Evolutionary conservation across 2,113 vertebrate species (phyloP).

Genomic region (Percina caprodes): DNA sequence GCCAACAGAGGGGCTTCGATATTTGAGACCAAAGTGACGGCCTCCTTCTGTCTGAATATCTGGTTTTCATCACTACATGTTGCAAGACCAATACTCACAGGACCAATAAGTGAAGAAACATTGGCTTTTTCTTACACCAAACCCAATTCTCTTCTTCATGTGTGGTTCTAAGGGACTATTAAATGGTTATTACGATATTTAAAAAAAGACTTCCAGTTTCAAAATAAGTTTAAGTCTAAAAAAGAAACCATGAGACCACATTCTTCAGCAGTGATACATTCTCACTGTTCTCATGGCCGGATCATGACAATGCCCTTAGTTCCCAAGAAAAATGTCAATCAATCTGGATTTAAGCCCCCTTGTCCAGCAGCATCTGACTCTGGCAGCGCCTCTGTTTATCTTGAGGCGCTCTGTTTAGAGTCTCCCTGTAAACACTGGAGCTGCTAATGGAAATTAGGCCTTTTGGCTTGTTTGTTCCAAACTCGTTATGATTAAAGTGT

Average conservation of each 20-base stretch:
- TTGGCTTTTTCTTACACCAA: slow-evolving; percentile 37
- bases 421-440: slow-evolving; percentile 78
- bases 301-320: slow-evolving; percentile 44
- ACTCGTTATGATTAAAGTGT: slow-evolving; percentile 78
- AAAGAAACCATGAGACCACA: not conserved
- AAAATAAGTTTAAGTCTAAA: not conserved
- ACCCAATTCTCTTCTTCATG: slow-evolving; percentile 28
- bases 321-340: slow-evolving; percentile 60
- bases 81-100: slow-evolving; percentile 66
- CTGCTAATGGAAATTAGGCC: slow-evolving; percentile 79
- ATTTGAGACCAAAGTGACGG: slow-evolving; percentile 47
- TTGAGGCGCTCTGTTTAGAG: slow-evolving; percentile 78
- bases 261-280: slow-evolving; percentile 38
- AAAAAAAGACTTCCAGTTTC: slow-evolving; percentile 5
- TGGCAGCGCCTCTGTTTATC: slow-evolving; percentile 79
- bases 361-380: slow-evolving; percentile 68
- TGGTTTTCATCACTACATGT: slow-evolving; percentile 75
- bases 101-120: slow-evolving; percentile 56
- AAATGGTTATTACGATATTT: slow-evolving; percentile 30
- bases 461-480: slow-evolving; percentile 72
- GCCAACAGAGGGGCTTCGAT: slow-evolving; percentile 56
- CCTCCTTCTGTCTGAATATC: slow-evolving; percentile 64
- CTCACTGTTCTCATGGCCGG: slow-evolving; percentile 24
- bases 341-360: slow-evolving; percentile 59
- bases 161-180: slow-evolving; percentile 33